Evolutionary conservation across 1,140 invertebrate species (phyloP).

Genomic region (Caenorhabditis remanei): DNA sequence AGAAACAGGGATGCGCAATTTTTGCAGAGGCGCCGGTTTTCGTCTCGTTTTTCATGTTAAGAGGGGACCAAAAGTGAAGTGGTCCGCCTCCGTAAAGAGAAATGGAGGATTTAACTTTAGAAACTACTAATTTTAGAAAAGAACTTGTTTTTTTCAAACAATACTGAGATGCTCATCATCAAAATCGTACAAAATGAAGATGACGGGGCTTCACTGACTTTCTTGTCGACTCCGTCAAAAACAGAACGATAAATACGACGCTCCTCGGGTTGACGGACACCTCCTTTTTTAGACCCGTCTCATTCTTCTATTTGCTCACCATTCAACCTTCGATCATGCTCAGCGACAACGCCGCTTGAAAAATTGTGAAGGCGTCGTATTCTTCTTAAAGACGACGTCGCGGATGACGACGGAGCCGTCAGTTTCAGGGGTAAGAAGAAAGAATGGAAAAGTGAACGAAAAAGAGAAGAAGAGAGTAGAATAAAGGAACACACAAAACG

Average conservation of each 20-base stretch:
- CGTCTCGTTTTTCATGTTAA: conserved; percentile 9
- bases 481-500: not conserved
- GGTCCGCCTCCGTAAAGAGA: not conserved
- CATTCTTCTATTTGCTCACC: not conserved
- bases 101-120: not conserved
- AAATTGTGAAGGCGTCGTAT: too few species aligned
- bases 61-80: conserved; percentile 17
- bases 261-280: too few species aligned
- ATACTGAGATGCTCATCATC: not conserved
- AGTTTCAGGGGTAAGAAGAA: not conserved
- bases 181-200: not conserved
- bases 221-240: not conserved
- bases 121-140: conserved; percentile 8
- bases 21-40: not conserved
- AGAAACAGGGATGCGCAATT: not conserved
- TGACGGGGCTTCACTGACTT: not conserved
- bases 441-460: not conserved
- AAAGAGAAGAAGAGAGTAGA: not conserved
- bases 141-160: not conserved
- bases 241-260: not conserved
- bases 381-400: too few species aligned
- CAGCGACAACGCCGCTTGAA: too few species aligned
- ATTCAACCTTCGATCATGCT: not conserved
- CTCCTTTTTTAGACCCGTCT: not conserved
- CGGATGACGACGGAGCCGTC: not conserved